Base-by-base conservation (phyloP, 2,113 vertebrate genomes). In the Indicator maculatus region DNA sequence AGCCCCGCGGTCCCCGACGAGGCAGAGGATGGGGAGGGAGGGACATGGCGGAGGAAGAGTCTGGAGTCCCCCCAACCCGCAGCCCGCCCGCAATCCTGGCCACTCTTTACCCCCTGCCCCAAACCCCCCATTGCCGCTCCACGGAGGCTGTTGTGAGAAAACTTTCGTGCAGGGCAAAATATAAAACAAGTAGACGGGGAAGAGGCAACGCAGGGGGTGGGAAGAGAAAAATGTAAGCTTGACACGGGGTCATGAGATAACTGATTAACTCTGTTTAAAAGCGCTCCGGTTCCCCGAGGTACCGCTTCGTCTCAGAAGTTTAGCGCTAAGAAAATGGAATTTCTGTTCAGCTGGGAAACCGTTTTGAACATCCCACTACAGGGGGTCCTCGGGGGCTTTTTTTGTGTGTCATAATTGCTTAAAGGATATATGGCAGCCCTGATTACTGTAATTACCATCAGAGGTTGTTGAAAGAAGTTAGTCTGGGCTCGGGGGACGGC, bases 391-490 rank as follows among this genome's bases (percentile, higher is more conserved):
- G 96, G 94, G 97, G 96, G 95, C 92, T 98, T 90, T 95, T 97
- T 98, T 98, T 98, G 98, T 98, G 96, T 97, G 95, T 98, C 94
- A 97, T 99, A 98, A 99, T 98, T 98, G 98, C 98, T 98, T 98
- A 98, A 98, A 98, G 94, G 98, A 98, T 98, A 98, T 98, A 98
- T 98, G 98, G 98, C 98, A 99, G 98, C 98, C 98, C 99, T 98
- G 97, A 99, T 99, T 99, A 99, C 98, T 98, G 98, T 99, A 99
- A 99, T 99, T 98, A 99, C 98, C 98, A 98, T 99, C 98, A 98
- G 96, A 96, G 97, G 95, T 97, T 98, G 97, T 97, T 98, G 98
- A 98, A 98, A 98, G 97, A 98, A 98, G 96, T 98, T 98, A 97
- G 97, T 95, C 97, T 89, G 94, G 97, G 92, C 97, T 97, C 96